Conservation (phyloP, 2,113 vertebrate species). For the Cygnus atratus region DNA sequence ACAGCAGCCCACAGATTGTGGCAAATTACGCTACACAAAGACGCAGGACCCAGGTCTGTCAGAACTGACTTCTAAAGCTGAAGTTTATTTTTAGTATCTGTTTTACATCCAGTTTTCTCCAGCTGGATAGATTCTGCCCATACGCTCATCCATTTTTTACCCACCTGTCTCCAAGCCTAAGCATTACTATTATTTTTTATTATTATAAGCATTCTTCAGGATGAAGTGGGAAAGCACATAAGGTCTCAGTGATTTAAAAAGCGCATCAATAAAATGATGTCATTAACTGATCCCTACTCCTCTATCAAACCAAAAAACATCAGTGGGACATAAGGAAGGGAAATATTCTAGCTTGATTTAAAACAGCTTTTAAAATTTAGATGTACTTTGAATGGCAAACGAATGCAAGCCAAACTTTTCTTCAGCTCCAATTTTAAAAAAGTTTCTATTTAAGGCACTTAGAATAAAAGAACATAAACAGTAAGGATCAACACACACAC, state of each 20-base stretch:
- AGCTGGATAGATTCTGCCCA: conserved; percentile 1
- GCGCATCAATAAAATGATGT: not conserved
- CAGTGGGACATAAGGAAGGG: not conserved
- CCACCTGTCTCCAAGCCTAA: not conserved
- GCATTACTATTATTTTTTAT: not conserved
- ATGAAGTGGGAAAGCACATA: not conserved
- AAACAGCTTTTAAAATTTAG: not conserved
- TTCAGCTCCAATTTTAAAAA: not conserved
- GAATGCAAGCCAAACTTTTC: not conserved
- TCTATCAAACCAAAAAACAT: not conserved
- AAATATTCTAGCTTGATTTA: not conserved
- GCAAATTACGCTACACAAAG: conserved; percentile 61
- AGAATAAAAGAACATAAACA: not conserved
- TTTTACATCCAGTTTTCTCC: conserved; percentile 43
- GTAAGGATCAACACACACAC: not conserved
- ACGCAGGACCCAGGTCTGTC: conserved; percentile 54
- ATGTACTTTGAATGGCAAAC: not conserved
- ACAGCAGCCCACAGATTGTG: conserved; percentile 73
- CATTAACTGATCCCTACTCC: not conserved
- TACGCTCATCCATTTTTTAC: not conserved
- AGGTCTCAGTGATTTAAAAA: not conserved
- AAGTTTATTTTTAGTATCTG: conserved; percentile 46
- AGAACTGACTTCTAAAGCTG: conserved; percentile 61
- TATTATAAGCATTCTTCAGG: not conserved
- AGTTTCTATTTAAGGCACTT: not conserved